Evolutionary conservation across 2,113 vertebrate genomes (phyloP).

Genomic region (Myanophis thanlyinensis): DNA sequence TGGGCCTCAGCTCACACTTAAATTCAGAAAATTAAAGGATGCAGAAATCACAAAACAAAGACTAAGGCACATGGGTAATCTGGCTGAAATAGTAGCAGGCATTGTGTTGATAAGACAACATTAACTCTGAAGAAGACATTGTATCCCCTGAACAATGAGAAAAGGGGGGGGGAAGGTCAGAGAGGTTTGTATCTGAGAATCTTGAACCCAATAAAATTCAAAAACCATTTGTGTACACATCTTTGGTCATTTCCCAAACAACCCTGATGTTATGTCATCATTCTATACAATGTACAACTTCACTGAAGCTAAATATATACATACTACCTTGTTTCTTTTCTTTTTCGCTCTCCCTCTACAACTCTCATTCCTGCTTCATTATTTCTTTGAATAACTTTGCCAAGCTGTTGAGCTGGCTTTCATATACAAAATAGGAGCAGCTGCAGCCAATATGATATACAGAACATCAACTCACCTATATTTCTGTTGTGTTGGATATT

Average conservation of each 20-base stretch:
- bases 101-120: neutral
- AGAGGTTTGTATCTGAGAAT: neutral
- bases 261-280: neutral
- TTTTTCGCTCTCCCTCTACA: neutral
- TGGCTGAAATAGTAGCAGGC: neutral
- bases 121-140: neutral
- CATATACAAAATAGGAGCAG: neutral
- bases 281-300: neutral
- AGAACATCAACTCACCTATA: constrained; percentile 70
- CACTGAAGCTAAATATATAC: neutral
- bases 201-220: neutral
- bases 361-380: neutral
- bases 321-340: neutral
- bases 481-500: constrained; percentile 81
- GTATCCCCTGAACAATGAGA: neutral
- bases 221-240: neutral
- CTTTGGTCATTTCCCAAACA: neutral
- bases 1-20: neutral
- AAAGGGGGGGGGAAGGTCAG: neutral
- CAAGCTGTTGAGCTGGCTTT: neutral
- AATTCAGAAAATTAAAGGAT: neutral
- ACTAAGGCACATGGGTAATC: neutral
- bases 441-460: neutral
- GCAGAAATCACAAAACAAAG: neutral
- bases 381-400: neutral